Evolutionary conservation across 2,888 invertebrate species (phyloP), one percentile per base, ranked within the genome.

Genomic region (Conops quadrifasciatus): DNA sequence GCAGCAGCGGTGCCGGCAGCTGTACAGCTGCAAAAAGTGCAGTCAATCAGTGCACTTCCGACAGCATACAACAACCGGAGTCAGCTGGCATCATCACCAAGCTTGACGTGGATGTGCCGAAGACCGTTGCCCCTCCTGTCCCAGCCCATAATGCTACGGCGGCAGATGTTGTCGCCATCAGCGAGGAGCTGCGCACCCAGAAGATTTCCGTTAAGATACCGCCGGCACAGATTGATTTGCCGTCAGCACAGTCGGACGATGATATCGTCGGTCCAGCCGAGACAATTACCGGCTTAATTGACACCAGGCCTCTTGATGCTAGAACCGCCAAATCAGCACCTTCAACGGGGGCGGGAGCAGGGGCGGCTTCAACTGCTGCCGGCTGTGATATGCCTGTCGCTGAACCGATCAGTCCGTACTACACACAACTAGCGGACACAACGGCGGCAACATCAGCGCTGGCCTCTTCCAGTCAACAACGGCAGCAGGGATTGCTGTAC

Each of bases 281-380:
- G 81, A 92, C 92, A 4, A 92, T 92, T 70, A 90, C 89, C 21
- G 92, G 92, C 0, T 87, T 92, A 30, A 91, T 92, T 64, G 92
- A 91, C 77, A 91, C 92, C 0, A 80, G 86, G 72, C 86, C 86
- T 30, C 72, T 86, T 67, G 86, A 86, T 73, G 84, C 85, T 5
- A 81, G 85, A 51, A 81, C 83, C 71, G 79, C 82, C n/a, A 49
- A 59, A 30, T 47, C 60, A 11, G 4, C 49, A 30, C 15, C 53
- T 16, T 26, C 63, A 7, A 21, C 58, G 11, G 51, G 19, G n/a
- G n/a, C n/a, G n/a, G n/a, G n/a, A n/a, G n/a, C n/a, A n/a, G n/a
- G n/a, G n/a, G n/a, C n/a, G n/a, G n/a, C n/a, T n/a, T n/a, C n/a
- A 11, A 43, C 70, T 9, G 16, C 70, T 3, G 15, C 36, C 1